Percentiles rank a stretch among this genome's conserved stretches.
phyloP scores from a whole-genome alignment of 2,797 vertebrate species.

The Melanotaenia pygmaea region DNA sequence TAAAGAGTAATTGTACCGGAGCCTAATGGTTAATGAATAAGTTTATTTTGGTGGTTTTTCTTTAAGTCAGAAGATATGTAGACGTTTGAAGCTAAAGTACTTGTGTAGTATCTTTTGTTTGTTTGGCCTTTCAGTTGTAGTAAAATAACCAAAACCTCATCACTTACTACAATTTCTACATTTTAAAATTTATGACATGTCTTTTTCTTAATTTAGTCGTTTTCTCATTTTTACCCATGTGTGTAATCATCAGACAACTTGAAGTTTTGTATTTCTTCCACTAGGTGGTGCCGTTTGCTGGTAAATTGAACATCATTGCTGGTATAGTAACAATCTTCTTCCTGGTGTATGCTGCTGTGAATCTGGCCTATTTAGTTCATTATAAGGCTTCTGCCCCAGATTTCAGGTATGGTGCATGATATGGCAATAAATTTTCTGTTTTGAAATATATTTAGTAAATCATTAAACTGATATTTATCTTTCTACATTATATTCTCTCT shows the following conservation, averaged over 20 bases:
- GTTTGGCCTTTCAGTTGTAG: too few species aligned
- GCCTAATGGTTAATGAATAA: not conserved
- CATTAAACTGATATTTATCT: not conserved
- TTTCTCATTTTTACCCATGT: not conserved
- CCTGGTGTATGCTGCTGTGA: conserved; percentile 86
- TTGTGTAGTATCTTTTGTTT: too few species aligned
- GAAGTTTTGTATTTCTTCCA: conserved; percentile 20
- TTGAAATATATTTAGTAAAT: not conserved
- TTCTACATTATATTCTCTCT: not conserved
- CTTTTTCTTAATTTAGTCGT: too few species aligned
- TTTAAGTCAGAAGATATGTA: not conserved
- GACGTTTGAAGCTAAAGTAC: too few species aligned
- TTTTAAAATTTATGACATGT: too few species aligned
- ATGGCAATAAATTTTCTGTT: not conserved
- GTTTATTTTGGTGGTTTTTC: not conserved
- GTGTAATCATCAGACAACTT: not conserved
- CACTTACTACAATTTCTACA: too few species aligned
- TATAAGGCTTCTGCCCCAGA: conserved; percentile 90
- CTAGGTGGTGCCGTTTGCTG: conserved; percentile 80
- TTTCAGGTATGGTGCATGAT: conserved; percentile 77
- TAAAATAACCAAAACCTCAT: too few species aligned
- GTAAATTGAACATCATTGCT: conserved; percentile 87
- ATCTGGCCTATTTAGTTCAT: conserved; percentile 87
- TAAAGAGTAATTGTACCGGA: not conserved
- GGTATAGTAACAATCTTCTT: conserved; percentile 85